Evolutionary conservation across 1,140 invertebrate genomes (phyloP), one percentile per base, ranked within the genome.

Genomic region (Drosophila sulfurigaster): DNA sequence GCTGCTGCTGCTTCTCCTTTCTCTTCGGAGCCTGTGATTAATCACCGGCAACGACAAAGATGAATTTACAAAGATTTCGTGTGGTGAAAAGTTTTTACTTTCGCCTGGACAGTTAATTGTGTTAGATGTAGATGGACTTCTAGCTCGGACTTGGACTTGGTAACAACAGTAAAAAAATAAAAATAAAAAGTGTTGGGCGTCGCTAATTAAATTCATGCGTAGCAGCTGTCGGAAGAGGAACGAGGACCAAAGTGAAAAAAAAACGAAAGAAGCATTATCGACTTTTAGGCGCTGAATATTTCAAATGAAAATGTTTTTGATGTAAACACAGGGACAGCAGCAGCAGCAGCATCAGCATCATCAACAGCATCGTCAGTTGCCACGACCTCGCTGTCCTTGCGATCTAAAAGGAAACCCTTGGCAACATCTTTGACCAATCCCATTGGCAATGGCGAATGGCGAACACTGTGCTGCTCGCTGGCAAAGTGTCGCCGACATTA

Each of bases 151-250:
- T 16, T 41, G 15, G 32, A 38, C 52, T 54, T 13, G 11, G 28
- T 28, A 35, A 41, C 16, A 38, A 20, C 60, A 38, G 1, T 6
- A 49, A 51, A 25, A 54, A 43, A 68, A 1, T 5, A 32, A 41
- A 25, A 54, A 43, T 60, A 89, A 86, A 88, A 89, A 89, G 85
- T 89, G 85, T 89, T 88, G 72, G 78, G 65, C 76, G 75, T 38
- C 68, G 73, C 81, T 89, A 89, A 89, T 89, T 89, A 89, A 89
- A 89, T 89, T 89, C 85, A 89, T 89, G 86, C 56, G 80, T 78
- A 77, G 80, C 80, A 82, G 82, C 74, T 78, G 81, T 76, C 80
- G 72, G 11, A 65, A 41, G 8, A 65, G 46, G 8, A 64, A 41
- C 62, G 60, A 64, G 56, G 46, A 16, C 30, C n/a, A 41, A 38